Conservation (phyloP, 2,797 vertebrate genomes). For the Anomalospiza imberbis region DNA sequence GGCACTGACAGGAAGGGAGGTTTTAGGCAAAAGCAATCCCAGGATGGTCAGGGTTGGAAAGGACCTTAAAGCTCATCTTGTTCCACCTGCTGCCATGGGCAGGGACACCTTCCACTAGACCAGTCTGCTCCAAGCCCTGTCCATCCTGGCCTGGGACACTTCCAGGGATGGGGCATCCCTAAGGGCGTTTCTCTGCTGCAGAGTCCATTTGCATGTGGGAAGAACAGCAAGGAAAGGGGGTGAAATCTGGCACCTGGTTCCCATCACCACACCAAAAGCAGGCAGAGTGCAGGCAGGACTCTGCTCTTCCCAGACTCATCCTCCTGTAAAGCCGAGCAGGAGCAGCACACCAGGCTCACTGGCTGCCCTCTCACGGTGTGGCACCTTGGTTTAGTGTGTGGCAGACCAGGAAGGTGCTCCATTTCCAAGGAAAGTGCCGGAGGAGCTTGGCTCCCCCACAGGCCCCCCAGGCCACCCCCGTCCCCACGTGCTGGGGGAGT, state of each 20-base stretch:
- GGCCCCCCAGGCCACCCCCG: neutral
- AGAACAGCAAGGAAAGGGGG: neutral
- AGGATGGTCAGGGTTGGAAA: accelerated
- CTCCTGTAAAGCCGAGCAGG: accelerated
- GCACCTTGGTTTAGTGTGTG: neutral
- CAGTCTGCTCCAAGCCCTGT: neutral
- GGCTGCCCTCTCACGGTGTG: neutral
- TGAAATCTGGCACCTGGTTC: accelerated
- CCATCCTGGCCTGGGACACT: neutral
- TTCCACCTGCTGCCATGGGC: accelerated
- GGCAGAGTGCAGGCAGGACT: accelerated
- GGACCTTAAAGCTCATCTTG: neutral
- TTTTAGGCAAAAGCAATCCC: neutral
- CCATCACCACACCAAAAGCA: accelerated
- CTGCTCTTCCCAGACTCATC: neutral
- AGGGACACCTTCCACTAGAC: accelerated
- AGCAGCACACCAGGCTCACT: neutral
- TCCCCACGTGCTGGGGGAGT: neutral
- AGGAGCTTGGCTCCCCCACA: neutral
- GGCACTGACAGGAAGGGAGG: neutral
- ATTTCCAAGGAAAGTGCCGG: neutral
- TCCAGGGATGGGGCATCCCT: neutral
- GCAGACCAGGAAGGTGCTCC: neutral
- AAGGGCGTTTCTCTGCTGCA: neutral
- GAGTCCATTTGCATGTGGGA: neutral